A percentile compares a stretch with the other conserved stretches of the same genome.
These are phyloP conservation scores for Gasterosteus aculeatus DNA, from an alignment of 2,113 vertebrate genomes.

Conservation along the genomic window DNA sequence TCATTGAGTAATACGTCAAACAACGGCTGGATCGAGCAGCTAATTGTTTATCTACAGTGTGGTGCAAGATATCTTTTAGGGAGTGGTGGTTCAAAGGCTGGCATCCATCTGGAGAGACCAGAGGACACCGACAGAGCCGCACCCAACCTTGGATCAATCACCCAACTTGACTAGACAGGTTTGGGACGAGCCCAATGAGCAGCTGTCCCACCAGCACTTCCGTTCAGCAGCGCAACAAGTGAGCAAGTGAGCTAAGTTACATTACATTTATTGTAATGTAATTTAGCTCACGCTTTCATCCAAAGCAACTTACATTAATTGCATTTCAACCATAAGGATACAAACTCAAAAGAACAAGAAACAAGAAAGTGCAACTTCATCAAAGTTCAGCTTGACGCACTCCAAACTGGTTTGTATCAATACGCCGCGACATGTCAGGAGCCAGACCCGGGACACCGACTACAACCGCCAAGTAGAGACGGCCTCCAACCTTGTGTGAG, in stretches of 20 bases:
- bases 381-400: not conserved
- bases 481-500: constrained; percentile 12
- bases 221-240: not conserved
- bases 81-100: constrained; percentile 24
- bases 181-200: constrained; percentile 10
- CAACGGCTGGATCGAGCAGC: not conserved
- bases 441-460: not conserved
- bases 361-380: no score
- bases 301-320: no score
- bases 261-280: no score
- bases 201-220: not conserved
- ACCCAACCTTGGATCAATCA: not conserved
- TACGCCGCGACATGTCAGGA: not conserved
- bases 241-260: no score
- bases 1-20: not conserved
- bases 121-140: not conserved
- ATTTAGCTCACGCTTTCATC: no score
- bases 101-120: constrained; percentile 11
- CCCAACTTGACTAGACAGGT: constrained; percentile 30
- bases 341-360: no score
- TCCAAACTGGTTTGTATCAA: not conserved
- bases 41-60: constrained; percentile 8
- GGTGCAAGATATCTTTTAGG: constrained; percentile 10
- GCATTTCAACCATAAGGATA: no score
- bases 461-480: constrained; percentile 26